A percentile compares a stretch with the other conserved stretches of the same genome.
These are phyloP conservation scores for Hypsibius dujardini DNA, from an alignment of 1,140 invertebrate genomes.

Conservation along the genomic window DNA sequence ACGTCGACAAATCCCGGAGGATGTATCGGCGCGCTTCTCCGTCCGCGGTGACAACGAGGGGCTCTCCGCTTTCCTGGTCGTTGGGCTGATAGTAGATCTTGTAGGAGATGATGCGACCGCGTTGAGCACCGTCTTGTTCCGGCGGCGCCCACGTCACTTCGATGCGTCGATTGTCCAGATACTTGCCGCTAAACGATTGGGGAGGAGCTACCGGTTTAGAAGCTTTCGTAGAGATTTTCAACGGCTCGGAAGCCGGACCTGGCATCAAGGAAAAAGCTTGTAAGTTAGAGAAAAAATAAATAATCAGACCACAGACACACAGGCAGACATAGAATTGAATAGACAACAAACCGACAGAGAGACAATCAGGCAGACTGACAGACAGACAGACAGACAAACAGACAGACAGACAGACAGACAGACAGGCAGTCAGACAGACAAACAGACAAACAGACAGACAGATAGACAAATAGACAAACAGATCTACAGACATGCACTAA, in stretches of 20 bases:
- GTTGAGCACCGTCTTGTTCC: slow-evolving; percentile 52
- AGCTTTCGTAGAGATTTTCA: slow-evolving; percentile 19
- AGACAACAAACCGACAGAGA: too few species aligned
- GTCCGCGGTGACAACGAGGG: slow-evolving; percentile 51
- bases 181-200: slow-evolving; percentile 67
- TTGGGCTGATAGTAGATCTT: slow-evolving; percentile 47
- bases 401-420: too few species aligned
- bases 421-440: too few species aligned
- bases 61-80: slow-evolving; percentile 37
- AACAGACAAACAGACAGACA: too few species aligned
- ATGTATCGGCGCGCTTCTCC: slow-evolving; percentile 46
- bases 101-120: slow-evolving; percentile 83
- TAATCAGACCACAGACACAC: too few species aligned
- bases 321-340: too few species aligned
- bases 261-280: too few species aligned
- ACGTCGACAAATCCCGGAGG: slow-evolving; percentile 71
- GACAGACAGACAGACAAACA: too few species aligned
- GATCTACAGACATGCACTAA: too few species aligned
- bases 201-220: slow-evolving; percentile 69
- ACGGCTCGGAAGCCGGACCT: background rate
- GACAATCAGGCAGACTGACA: too few species aligned
- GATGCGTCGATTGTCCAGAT: slow-evolving; percentile 67
- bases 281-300: too few species aligned
- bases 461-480: too few species aligned
- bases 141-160: slow-evolving; percentile 76